Evolutionary conservation across 23 tunicate genomes (phyloP).

Genomic region (Corella eumyota): DNA sequence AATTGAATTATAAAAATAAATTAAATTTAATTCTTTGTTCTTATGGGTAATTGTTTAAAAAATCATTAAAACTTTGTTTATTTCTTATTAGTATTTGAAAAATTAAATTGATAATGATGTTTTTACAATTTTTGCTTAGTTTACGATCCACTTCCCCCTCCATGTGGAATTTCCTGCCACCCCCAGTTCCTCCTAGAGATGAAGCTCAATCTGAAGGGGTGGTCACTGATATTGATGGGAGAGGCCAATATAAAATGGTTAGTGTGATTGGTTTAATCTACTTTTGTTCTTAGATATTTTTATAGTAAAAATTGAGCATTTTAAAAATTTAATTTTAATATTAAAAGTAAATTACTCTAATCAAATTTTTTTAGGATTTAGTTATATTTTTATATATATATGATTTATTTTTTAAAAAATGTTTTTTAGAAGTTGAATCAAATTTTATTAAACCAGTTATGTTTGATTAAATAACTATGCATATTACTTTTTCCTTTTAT

Average conservation of each 20-base stretch:
- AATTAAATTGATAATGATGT: background rate
- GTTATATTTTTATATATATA: too few relatives aligned
- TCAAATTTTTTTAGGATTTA: too few relatives aligned
- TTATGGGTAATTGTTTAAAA: background rate
- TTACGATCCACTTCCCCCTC: background rate
- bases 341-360: too few relatives aligned
- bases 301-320: too few relatives aligned
- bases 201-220: slow-evolving; percentile 18
- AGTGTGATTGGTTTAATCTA: too few relatives aligned
- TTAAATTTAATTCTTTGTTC: too few relatives aligned
- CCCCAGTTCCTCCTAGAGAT: slow-evolving; percentile 53
- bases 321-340: too few relatives aligned
- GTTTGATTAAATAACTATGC: background rate
- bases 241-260: too few relatives aligned
- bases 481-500: background rate
- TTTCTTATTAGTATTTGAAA: background rate
- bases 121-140: background rate
- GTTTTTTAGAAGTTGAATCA: background rate
- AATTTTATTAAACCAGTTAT: slow-evolving; percentile 3
- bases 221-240: too few relatives aligned
- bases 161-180: slow-evolving; percentile 17
- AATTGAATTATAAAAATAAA: too few relatives aligned
- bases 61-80: background rate
- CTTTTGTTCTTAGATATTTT: too few relatives aligned
- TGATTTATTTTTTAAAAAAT: background rate